Percentiles rank a stretch among this genome's conserved stretches.
These are phyloP conservation scores for Campylomormyrus numenius DNA, from an alignment of 2,113 vertebrate genomes.

Conservation along the genomic window DNA sequence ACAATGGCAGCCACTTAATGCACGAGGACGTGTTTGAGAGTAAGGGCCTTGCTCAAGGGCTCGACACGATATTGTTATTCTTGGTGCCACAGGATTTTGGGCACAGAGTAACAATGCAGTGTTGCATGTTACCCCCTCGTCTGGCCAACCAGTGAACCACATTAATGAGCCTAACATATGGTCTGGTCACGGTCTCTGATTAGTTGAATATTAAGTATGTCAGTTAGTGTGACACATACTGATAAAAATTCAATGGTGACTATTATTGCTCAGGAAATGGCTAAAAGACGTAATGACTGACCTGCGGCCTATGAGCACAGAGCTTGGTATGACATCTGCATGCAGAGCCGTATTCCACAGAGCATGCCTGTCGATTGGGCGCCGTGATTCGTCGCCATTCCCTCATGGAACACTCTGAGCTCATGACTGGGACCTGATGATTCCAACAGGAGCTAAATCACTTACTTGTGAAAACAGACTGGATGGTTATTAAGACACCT, in stretches of 20 bases:
- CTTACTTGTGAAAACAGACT: neutral
- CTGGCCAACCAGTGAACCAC: neutral
- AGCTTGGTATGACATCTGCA: neutral
- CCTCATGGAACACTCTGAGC: neutral
- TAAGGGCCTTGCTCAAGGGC: neutral
- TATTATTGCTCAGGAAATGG: neutral
- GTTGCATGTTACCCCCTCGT: neutral
- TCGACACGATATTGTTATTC: neutral
- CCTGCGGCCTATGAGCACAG: neutral
- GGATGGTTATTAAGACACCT: neutral
- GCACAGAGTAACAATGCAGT: neutral
- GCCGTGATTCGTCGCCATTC: neutral
- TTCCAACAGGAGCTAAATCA: neutral
- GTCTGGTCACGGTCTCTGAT: neutral
- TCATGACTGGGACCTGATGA: neutral
- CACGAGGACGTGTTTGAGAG: neutral
- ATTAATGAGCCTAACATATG: neutral
- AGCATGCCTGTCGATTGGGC: neutral
- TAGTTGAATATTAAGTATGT: neutral
- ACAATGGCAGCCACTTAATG: neutral
- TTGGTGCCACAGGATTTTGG: neutral
- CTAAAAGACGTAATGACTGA: neutral
- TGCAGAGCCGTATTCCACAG: neutral
- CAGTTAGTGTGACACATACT: neutral
- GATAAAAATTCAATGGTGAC: neutral